Evolutionary conservation across 2,888 invertebrate species (phyloP), one percentile per base, ranked within the genome.

Genomic region (Psylliodes chrysocephalus): DNA sequence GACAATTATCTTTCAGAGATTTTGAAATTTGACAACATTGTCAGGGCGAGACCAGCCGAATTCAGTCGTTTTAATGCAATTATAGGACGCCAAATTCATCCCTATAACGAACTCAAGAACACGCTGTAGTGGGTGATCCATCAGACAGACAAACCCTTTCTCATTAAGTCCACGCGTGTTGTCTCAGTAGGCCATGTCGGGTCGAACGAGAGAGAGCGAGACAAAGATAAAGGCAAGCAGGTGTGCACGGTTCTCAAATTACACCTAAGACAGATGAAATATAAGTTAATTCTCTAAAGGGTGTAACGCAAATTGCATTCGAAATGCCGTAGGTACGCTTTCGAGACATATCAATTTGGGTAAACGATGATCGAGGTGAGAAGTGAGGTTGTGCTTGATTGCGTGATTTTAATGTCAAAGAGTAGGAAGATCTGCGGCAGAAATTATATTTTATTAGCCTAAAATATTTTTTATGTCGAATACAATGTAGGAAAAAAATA

Each of bases 231-330:
- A 40, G 38, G 38, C 35, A 1, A 18, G 57, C 66, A 63, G 63
- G 57, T 63, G 66, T 52, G 63, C 60, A 46, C 28, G 49, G 17
- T 44, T 54, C 51, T 54, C 52, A 56, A 66, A 66, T 63, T 66
- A 60, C 60, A 60, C 56, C 47, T 46, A 56, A 60, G 63, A 63
- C 56, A 63, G 55, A 66, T 66, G 52, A 66, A 66, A 66, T 66
- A 60, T 63, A 63, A 60, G 63, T 66, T 66, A 63, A 66, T 66
- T 56, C 55, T 59, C 49, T 40, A 8, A 28, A 19, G 49, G 28
- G 49, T 19, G 15, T n/a, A 4, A 30, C 25, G 22, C 49, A 49
- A 49, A 49, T 49, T 49, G 22, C 49, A 28, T 25, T 54, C 28
- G 42, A 40, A 17, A 47, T 42, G 6, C 18, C 17, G 17, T 35